A percentile compares a stretch with the other conserved stretches of the same genome.
Evolutionary conservation across 2,888 invertebrate genomes (phyloP).

Genomic region (Drosophila flavopinicola): DNA sequence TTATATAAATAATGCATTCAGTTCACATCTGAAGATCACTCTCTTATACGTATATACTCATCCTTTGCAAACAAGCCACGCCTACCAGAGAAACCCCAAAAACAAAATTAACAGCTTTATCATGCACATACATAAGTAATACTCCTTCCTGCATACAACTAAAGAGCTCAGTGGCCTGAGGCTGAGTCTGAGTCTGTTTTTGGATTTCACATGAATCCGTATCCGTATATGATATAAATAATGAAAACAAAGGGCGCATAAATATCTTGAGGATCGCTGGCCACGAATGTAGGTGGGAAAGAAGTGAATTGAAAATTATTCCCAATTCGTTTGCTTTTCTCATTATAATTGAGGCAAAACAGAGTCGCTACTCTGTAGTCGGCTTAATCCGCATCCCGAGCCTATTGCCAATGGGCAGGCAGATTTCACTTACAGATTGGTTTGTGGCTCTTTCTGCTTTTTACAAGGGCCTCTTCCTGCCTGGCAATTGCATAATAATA

Average conservation of each 20-base stretch:
- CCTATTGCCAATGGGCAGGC: slow-evolving; percentile 43
- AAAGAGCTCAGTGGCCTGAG: slow-evolving; percentile 22
- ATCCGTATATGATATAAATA: slow-evolving; percentile 57
- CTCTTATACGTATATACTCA: slow-evolving; percentile 29
- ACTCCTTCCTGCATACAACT: slow-evolving; percentile 1
- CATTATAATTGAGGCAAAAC: slow-evolving; percentile 78
- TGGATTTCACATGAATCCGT: slow-evolving; percentile 1
- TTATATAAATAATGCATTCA: slow-evolving; percentile 48
- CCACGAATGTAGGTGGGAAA: slow-evolving; percentile 76
- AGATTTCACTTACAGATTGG: slow-evolving; percentile 69
- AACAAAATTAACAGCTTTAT: slow-evolving; percentile 65
- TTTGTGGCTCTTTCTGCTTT: slow-evolving; percentile 5
- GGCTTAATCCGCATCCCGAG: slow-evolving; percentile 7
- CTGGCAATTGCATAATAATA: slow-evolving; percentile 7
- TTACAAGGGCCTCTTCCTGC: slow-evolving; percentile 6
- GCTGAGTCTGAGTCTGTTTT: slow-evolving; percentile 16
- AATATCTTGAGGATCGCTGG: slow-evolving; percentile 63
- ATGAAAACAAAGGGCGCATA: slow-evolving; percentile 66
- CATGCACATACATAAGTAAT: slow-evolving; percentile 27
- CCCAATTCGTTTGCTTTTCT: slow-evolving; percentile 82
- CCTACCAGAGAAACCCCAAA: slow-evolving; percentile 32
- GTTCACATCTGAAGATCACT: slow-evolving; percentile 8
- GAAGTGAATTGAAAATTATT: slow-evolving; percentile 82
- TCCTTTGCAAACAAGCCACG: slow-evolving; percentile 49
- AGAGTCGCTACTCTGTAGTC: slow-evolving; percentile 31